Conservation (phyloP, 2,797 vertebrate species). For the Enteromius viviparus region DNA sequence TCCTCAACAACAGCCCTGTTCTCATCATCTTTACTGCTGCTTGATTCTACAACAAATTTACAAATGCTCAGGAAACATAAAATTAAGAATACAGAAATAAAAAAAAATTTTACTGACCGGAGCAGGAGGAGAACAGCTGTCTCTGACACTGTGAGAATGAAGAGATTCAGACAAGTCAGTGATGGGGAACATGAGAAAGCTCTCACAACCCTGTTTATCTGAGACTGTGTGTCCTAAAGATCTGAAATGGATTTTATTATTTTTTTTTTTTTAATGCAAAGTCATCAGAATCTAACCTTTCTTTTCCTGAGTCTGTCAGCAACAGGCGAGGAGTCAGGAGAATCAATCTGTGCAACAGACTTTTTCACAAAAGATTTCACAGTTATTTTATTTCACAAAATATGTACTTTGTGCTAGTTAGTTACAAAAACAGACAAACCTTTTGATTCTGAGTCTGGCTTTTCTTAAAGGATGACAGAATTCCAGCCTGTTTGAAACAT, state of each 20-base stretch:
- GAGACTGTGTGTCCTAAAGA: background rate
- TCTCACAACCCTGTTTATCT: background rate
- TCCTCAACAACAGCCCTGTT: background rate
- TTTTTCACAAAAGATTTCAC: background rate
- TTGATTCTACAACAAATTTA: background rate
- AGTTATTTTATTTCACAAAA: background rate
- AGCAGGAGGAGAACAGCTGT: background rate
- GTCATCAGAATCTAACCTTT: conserved; percentile 3
- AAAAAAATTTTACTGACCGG: background rate
- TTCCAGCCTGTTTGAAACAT: background rate
- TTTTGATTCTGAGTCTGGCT: background rate
- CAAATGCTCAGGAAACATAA: background rate
- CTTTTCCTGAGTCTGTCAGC: background rate
- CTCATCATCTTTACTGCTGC: too few species aligned
- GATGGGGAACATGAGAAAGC: background rate
- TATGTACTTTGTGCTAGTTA: background rate
- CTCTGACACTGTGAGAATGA: background rate
- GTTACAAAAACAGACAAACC: background rate
- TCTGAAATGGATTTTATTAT: background rate
- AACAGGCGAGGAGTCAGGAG: background rate
- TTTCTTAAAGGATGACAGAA: background rate
- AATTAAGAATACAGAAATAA: background rate
- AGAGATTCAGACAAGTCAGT: background rate
- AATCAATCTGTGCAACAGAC: background rate
- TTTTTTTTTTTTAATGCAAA: background rate